Evolutionary conservation across 2,888 invertebrate genomes (phyloP), one percentile per base, ranked within the genome.

Genomic region (Ectemnius lituratus): DNA sequence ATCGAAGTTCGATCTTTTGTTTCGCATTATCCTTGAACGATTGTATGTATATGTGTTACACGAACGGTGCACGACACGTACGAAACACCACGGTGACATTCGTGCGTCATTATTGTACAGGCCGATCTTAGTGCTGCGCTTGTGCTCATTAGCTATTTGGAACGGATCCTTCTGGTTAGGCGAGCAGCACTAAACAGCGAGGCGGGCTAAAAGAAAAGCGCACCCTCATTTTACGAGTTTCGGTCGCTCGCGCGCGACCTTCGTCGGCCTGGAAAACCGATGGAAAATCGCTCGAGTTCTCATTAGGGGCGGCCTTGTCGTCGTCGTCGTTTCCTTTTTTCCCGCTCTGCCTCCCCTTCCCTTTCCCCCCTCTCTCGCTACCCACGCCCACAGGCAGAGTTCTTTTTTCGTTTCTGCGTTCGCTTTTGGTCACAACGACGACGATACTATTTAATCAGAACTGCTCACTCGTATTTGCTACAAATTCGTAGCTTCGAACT

Each of bases 241-340:
- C 79, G 84, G 80, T 84, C 23, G 23, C 23, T 23, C 23, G 23
- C 85, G 81, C 83, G 37, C 37, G 85, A 85, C 84, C 86, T 88
- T 86, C 84, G 82, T 66, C 74, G 49, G 67, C 78, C 74, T 82
- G 83, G 80, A 84, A 86, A 85, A 85, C 83, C 83, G 85, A 88
- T 86, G 81, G 86, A 86, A 87, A 88, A 87, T 86, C 84, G 82
- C 84, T 86, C 84, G 84, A 85, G 85, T 85, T 87, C 87, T 88
- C 88, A 86, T 88, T 88, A 87, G 83, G 80, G 80, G 37, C 76
- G 86, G 82, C 88, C 88, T 88, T 86, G 88, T 80, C 82, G 80
- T 79, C 80, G 79, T 75, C 59, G 47, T 60, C 37, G 46, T 60
- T 46, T 45, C 49, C 58, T 58, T 62, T 16, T 16, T 56, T 37